A percentile compares a stretch with the other conserved stretches of the same genome.
Conservation (phyloP, 2,888 invertebrate genomes). For the Platycheirus rosarum region DNA sequence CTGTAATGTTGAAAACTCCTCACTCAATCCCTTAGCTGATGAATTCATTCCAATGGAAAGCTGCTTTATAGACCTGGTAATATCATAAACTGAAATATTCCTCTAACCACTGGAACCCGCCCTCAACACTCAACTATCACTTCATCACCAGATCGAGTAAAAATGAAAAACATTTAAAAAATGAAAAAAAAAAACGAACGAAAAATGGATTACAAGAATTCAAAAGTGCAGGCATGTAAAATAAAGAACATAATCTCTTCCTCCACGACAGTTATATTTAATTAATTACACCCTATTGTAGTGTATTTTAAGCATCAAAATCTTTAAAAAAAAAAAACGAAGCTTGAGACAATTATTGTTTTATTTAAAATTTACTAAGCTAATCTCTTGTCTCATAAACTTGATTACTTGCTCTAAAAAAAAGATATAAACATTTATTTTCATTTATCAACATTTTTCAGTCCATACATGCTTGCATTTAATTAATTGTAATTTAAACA, state of each 20-base stretch:
- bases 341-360: too few species aligned
- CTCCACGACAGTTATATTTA: slow-evolving; percentile 11
- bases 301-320: slow-evolving; percentile 12
- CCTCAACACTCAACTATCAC: slow-evolving; percentile 62
- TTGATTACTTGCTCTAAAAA: too few species aligned
- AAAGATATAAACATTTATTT: not conserved
- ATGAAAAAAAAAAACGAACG: slow-evolving; percentile 23
- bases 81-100: slow-evolving; percentile 77
- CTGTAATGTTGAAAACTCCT: slow-evolving; percentile 85
- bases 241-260: slow-evolving; percentile 14
- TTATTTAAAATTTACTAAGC: slow-evolving; percentile 1
- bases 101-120: slow-evolving; percentile 56
- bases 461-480: slow-evolving; percentile 51
- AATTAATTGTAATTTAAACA: slow-evolving; percentile 56
- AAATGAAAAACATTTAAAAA: slow-evolving; percentile 59
- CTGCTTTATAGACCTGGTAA: slow-evolving; percentile 79
- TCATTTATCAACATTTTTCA: slow-evolving; percentile 1
- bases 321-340: not conserved
- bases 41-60: slow-evolving; percentile 89
- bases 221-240: slow-evolving; percentile 33
- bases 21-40: slow-evolving; percentile 92
- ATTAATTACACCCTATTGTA: slow-evolving; percentile 21
- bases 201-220: slow-evolving; percentile 51
- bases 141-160: slow-evolving; percentile 59
- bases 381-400: slow-evolving; percentile 7